These are phyloP conservation scores for Catamblyrhynchus diadema DNA, from an alignment of 2,797 vertebrate genomes.

Conservation along the genomic window DNA sequence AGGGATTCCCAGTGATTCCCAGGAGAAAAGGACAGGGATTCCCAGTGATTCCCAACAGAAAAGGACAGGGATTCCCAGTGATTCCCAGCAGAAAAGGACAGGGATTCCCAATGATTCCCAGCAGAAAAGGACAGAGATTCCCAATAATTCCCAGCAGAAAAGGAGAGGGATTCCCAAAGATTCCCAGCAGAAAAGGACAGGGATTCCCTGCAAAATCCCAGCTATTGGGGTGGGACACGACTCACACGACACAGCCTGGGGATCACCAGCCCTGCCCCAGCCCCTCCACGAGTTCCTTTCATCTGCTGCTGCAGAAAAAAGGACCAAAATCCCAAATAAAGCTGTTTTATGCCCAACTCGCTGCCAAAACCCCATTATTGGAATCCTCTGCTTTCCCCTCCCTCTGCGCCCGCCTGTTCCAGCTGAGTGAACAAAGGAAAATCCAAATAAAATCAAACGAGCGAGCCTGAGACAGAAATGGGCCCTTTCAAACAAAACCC, in stretches of 20 bases:
- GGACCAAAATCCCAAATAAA: neutral
- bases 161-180: neutral
- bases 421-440: slow-evolving; percentile 28
- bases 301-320: neutral
- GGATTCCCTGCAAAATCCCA: neutral
- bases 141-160: no score
- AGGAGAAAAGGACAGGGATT: no score
- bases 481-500: neutral
- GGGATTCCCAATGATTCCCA: neutral
- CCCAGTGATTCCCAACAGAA: no score
- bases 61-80: no score
- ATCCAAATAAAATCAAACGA: slow-evolving; percentile 2
- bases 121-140: no score
- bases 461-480: neutral
- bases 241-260: fast-evolving
- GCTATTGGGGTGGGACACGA: fast-evolving
- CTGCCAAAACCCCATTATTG: neutral
- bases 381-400: neutral
- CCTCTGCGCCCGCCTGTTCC: slow-evolving; percentile 14
- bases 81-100: neutral
- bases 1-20: no score
- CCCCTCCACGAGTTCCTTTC: neutral
- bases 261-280: neutral
- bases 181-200: no score
- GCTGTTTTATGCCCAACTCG: slow-evolving; percentile 9